Conservation (phyloP, 2,113 vertebrate genomes). For the Epinephelus lanceolatus region DNA sequence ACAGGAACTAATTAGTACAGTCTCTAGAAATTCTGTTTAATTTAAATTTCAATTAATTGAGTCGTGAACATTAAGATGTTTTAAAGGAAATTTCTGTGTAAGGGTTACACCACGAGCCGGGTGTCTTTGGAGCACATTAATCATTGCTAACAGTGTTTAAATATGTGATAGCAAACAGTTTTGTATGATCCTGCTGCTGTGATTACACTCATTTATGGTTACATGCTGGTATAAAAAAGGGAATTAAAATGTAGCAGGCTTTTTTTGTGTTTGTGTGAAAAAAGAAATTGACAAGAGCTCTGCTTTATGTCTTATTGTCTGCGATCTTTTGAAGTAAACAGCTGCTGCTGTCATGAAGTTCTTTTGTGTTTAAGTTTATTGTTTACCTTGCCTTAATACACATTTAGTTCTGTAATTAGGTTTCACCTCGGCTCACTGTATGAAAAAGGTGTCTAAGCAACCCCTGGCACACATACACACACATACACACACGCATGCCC, state of each 20-base stretch:
- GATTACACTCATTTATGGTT: slow-evolving; percentile 21
- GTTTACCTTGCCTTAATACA: slow-evolving; percentile 42
- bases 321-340: slow-evolving; percentile 6
- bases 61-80: slow-evolving; percentile 47
- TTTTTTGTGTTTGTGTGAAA: not conserved
- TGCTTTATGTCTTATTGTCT: slow-evolving; percentile 10
- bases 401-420: slow-evolving; percentile 48
- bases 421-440: slow-evolving; percentile 11
- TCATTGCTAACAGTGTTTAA: slow-evolving; percentile 29
- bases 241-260: not conserved
- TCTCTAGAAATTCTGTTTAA: slow-evolving; percentile 66
- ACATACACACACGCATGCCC: not conserved
- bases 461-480: not conserved
- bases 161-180: slow-evolving; percentile 7
- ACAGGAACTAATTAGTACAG: slow-evolving; percentile 72
- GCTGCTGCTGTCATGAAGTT: slow-evolving; percentile 12
- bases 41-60: slow-evolving; percentile 68
- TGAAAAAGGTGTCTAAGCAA: slow-evolving; percentile 56
- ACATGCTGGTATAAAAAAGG: not conserved
- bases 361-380: slow-evolving; percentile 20
- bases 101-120: slow-evolving; percentile 26
- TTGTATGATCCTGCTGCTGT: slow-evolving; percentile 10
- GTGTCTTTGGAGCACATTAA: slow-evolving; percentile 49
- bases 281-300: not conserved
- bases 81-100: slow-evolving; percentile 38